Evolutionary conservation across 2,797 vertebrate species (phyloP).

Genomic region (Phoebastria nigripes): DNA sequence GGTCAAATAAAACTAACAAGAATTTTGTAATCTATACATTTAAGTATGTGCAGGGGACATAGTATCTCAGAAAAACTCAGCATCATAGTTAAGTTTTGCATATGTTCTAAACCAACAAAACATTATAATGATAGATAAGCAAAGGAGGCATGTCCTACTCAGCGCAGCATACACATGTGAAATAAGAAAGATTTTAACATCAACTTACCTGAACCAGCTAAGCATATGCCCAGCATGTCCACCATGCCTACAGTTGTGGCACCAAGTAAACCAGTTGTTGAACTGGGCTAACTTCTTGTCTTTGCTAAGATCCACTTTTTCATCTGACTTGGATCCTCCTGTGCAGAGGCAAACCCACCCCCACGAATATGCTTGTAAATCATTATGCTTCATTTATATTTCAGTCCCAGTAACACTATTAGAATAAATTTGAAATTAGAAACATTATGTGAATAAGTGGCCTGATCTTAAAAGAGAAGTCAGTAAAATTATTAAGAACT

Average conservation of each 20-base stretch:
- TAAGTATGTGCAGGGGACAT: background rate
- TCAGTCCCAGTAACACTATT: background rate
- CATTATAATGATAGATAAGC: background rate
- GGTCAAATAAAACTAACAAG: background rate
- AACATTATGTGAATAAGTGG: background rate
- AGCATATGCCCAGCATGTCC: slow-evolving; percentile 98
- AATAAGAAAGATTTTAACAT: background rate
- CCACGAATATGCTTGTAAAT: background rate
- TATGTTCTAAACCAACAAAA: background rate
- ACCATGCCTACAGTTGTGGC: slow-evolving; percentile 97
- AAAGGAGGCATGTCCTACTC: background rate
- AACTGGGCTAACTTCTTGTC: slow-evolving; percentile 98
- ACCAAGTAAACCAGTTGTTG: slow-evolving; percentile 99
- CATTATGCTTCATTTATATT: background rate
- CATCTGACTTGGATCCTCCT: slow-evolving; percentile 93
- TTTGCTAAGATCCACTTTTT: slow-evolving; percentile 94
- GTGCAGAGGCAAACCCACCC: slow-evolving; percentile 20
- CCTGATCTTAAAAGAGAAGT: background rate
- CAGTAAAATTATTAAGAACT: background rate
- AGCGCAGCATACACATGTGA: background rate
- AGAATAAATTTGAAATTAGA: background rate
- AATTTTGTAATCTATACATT: background rate
- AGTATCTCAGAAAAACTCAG: background rate
- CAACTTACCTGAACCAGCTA: slow-evolving; percentile 96
- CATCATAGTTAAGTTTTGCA: background rate